Evolutionary conservation across 2,888 invertebrate species (phyloP), one percentile per base, ranked within the genome.

Genomic region (Diploptera punctata): DNA sequence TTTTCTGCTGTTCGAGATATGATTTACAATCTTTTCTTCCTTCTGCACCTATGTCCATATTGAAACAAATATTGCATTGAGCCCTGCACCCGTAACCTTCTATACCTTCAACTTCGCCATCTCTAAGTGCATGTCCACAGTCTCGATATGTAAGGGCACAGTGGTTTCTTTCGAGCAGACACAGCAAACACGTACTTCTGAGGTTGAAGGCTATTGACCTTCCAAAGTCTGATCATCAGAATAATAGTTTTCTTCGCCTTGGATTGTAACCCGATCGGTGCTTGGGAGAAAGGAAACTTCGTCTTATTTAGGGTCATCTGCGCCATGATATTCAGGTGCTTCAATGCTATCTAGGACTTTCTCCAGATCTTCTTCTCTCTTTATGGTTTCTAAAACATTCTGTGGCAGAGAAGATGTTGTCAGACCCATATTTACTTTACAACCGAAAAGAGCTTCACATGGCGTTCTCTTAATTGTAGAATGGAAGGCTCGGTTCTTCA

Each of bases 221-320:
- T 49, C n/a, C 49, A 49, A n/a, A 49, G 16, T 49, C n/a, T 49
- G 49, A 49, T 13, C 16, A 49, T 18, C 49, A 49, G 49, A 13
- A 49, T 49, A 49, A 13, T 49, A 13, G 18, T 18, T 49, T 49
- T 49, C 49, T 29, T 60, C 24, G 60, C 60, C 24, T 60, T 52
- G 52, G 18, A 16, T 52, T 52, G 19, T 26, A 18, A n/a, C 24
- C 38, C 31, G 38, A 67, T 43, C 31, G n/a, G 13, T 33, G 21
- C 18, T n/a, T n/a, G n/a, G n/a, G n/a, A n/a, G n/a, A n/a, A n/a
- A n/a, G n/a, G n/a, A n/a, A n/a, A n/a, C n/a, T n/a, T n/a, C n/a
- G n/a, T n/a, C n/a, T n/a, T n/a, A n/a, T 38, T 70, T 70, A 61
- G 19, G 38, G 38, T 70, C 26, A 70, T 43, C 16, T 70, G 31